These are phyloP conservation scores for Adrianichthys oophorus DNA, from an alignment of 2,797 vertebrate genomes.

Conservation along the genomic window DNA sequence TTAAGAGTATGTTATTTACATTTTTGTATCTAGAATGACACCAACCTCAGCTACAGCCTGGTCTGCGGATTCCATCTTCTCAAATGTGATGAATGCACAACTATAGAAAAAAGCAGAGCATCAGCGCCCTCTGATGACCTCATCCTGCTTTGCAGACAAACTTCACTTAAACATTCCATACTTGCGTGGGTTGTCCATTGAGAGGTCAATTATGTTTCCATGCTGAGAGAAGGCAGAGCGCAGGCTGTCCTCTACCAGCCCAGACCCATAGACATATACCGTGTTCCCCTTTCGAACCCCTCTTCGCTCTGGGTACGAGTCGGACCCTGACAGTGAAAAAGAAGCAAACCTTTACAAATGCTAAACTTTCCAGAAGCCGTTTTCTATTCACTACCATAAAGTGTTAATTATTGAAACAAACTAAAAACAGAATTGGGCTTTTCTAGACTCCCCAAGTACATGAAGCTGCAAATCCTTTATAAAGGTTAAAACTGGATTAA, in stretches of 20 bases:
- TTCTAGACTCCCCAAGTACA: too few relatives aligned
- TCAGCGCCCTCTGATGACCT: neutral
- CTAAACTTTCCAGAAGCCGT: neutral
- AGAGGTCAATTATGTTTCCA: slow-evolving; percentile 90
- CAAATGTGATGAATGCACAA: slow-evolving; percentile 93
- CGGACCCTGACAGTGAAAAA: slow-evolving; percentile 77
- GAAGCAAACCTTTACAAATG: neutral
- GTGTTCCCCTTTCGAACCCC: slow-evolving; percentile 91
- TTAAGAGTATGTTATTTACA: too few relatives aligned
- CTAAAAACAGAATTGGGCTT: too few relatives aligned
- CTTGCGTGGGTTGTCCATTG: slow-evolving; percentile 91
- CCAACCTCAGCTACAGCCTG: slow-evolving; percentile 88
- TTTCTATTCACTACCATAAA: too few relatives aligned
- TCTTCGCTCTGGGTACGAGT: slow-evolving; percentile 87
- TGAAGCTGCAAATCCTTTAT: too few relatives aligned
- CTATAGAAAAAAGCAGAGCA: slow-evolving; percentile 58
- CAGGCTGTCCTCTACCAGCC: slow-evolving; percentile 85
- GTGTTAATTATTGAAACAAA: too few relatives aligned
- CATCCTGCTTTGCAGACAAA: neutral
- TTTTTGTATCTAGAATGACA: neutral
- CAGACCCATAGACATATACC: slow-evolving; percentile 87
- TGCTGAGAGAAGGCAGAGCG: slow-evolving; percentile 84
- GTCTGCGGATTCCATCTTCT: slow-evolving; percentile 96
- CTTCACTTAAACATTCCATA: slow-evolving; percentile 45
- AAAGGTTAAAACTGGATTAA: too few relatives aligned